Percentiles rank a stretch among this genome's conserved stretches.
These are phyloP conservation scores for Lasioglossum vierecki DNA, from an alignment of 2,888 invertebrate species.

Conservation along the genomic window DNA sequence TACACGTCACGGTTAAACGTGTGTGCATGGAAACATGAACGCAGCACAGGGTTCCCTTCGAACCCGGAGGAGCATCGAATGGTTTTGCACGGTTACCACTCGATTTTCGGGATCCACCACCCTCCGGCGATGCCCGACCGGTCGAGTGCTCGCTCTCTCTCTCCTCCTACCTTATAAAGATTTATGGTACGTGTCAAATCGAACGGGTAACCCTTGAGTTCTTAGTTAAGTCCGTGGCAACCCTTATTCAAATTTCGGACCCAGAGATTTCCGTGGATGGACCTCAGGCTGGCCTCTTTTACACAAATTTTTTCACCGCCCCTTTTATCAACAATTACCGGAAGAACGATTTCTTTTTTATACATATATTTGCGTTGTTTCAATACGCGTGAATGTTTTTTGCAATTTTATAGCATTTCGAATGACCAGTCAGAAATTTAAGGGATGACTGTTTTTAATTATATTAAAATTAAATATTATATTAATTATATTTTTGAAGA, in stretches of 20 bases:
- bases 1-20: conserved; percentile 26
- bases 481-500: no score
- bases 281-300: background rate
- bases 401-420: background rate
- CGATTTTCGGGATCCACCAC: conserved; percentile 73
- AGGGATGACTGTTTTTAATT: no score
- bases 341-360: background rate
- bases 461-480: no score
- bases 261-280: background rate
- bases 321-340: no score
- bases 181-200: conserved; percentile 80
- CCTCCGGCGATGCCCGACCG: conserved; percentile 65
- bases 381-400: background rate
- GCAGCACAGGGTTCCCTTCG: background rate
- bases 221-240: conserved; percentile 70
- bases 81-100: conserved; percentile 69
- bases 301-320: background rate
- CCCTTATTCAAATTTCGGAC: conserved; percentile 37
- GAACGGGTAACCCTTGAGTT: conserved; percentile 79
- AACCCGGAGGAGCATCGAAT: conserved; percentile 60
- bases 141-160: conserved; percentile 70
- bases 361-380: no score
- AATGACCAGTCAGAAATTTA: background rate
- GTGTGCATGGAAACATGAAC: conserved; percentile 26
- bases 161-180: conserved; percentile 71